Evolutionary conservation across 2,888 invertebrate species (phyloP).

Genomic region (Neoitamus cyanurus): DNA sequence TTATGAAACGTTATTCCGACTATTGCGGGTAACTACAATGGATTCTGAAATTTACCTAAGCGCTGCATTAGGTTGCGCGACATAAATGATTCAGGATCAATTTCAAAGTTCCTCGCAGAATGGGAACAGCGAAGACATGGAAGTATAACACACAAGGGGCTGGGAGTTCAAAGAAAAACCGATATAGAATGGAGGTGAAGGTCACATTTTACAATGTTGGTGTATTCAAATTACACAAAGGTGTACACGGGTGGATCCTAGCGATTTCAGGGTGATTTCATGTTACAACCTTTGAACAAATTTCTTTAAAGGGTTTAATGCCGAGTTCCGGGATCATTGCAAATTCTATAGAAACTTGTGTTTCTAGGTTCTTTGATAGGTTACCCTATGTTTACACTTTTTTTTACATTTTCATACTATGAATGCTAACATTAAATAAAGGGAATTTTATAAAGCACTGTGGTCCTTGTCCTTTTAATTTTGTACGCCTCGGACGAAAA

Average conservation of each 20-base stretch:
- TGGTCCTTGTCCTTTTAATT: too few relatives aligned
- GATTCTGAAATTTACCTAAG: not conserved
- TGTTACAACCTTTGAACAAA: not conserved
- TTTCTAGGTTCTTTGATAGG: too few relatives aligned
- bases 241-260: not conserved
- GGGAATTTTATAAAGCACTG: too few relatives aligned
- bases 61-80: not conserved
- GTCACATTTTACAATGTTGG: not conserved
- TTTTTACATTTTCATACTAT: too few relatives aligned
- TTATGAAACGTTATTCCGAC: not conserved
- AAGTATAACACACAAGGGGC: not conserved
- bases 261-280: not conserved
- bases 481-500: too few relatives aligned
- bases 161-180: not conserved
- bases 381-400: too few relatives aligned
- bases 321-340: not conserved
- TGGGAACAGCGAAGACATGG: not conserved
- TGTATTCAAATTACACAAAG: not conserved
- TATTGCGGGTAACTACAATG: not conserved
- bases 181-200: not conserved
- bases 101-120: not conserved
- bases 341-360: not conserved
- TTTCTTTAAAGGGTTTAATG: not conserved
- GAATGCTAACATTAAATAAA: too few relatives aligned
- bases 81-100: slow-evolving; percentile 12